Evolutionary conservation across 2,797 vertebrate genomes (phyloP).

Genomic region (Urocyon cinereoargenteus): DNA sequence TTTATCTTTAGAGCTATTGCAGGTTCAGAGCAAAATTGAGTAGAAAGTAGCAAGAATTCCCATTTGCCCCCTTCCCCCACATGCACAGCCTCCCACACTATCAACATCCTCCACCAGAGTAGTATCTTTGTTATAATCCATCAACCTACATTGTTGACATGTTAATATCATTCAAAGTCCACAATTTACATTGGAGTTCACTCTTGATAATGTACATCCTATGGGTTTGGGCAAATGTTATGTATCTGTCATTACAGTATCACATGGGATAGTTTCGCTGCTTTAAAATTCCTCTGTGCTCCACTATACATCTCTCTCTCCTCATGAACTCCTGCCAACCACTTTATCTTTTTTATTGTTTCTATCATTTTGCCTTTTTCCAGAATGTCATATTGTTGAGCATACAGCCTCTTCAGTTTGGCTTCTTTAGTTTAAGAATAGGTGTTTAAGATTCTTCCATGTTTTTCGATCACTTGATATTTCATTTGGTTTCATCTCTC

Average conservation of each 20-base stretch:
- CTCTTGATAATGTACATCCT: not conserved
- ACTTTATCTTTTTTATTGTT: not conserved
- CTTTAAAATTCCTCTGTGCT: not conserved
- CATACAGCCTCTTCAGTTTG: not conserved
- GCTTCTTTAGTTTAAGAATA: not conserved
- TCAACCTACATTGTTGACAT: not conserved
- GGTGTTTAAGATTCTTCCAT: not conserved
- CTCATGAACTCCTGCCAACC: too few species aligned
- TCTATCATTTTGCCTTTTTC: not conserved
- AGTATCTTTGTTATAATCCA: not conserved
- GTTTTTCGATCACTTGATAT: not conserved
- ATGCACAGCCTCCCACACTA: too few species aligned
- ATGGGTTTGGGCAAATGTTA: not conserved
- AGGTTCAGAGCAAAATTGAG: not conserved
- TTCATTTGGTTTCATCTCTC: not conserved
- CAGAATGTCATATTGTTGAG: not conserved
- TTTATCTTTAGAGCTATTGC: not conserved
- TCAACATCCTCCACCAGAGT: not conserved
- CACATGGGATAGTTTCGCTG: not conserved
- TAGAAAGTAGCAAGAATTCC: not conserved
- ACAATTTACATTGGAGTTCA: not conserved
- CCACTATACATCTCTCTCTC: not conserved
- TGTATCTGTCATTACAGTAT: not conserved
- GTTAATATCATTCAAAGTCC: not conserved
- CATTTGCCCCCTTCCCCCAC: rapidly evolving